Base-by-base conservation (phyloP, 2,888 invertebrate genomes). In the Ectemnius cavifrons region DNA sequence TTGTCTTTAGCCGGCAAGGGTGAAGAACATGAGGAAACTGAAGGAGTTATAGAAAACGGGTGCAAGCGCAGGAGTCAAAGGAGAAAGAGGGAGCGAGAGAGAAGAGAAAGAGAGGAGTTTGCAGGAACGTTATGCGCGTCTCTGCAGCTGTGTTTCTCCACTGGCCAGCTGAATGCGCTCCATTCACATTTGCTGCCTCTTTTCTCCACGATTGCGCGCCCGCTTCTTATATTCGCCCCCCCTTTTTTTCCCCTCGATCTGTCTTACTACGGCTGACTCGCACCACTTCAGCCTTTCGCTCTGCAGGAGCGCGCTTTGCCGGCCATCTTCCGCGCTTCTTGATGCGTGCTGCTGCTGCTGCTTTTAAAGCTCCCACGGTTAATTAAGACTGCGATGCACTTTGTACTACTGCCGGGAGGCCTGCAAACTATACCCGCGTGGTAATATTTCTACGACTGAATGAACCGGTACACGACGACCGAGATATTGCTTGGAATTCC, bases 131-230 rank as follows among this genome's bases (percentile, higher is more conserved):
- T 16, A 16, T 52, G 52, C 37, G 37, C 37, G 37, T 37, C 37
- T 37, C 18, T 65, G 75, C 76, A 77, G 76, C 80, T 75, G 75
- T 63, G 57, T 67, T 75, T 67, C 75, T 66, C 58, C 59, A 46
- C 45, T 52, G 75, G 71, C 65, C 63, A 37, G 37, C 72, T 83
- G 78, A 84, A 85, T 84, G 82, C 79, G 63, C 71, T 62, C 80
- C 81, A 84, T 85, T 85, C 80, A 85, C 80, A 71, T 16, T 49
- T 57, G 37, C 37, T 37, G 37, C 37, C 11, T 37, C 37, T 37
- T 37, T 37, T 37, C 37, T 37, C 37, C 8, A 37, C 37, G 5
- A 37, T 37, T 37, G 37, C 37, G 37, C 37, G 37, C 37, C 37
- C 11, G 70, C 66, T 57, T 70, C 79, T 62, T 67, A 73, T 58